Percentiles rank a stretch among this genome's conserved stretches.
phyloP scores from a whole-genome alignment of 1,140 invertebrate genomes.

The Thaumatotibia leucotreta region DNA sequence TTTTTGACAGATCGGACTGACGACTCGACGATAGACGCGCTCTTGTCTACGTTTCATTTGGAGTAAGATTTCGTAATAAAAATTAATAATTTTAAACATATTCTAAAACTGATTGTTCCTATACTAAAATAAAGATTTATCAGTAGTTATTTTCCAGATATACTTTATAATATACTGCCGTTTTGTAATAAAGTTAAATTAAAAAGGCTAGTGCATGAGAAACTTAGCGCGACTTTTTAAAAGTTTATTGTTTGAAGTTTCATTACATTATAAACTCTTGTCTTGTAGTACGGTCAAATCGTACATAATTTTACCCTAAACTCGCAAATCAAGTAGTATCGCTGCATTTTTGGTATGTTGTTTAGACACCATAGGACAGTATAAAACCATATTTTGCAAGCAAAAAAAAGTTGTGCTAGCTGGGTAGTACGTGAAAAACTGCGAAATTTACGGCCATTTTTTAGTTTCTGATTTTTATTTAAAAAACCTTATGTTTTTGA shows the following conservation, averaged over 20 bases:
- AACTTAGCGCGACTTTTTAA: slow-evolving; percentile 6
- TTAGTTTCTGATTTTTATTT: too few species aligned
- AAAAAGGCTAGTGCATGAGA: neutral
- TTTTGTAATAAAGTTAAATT: neutral
- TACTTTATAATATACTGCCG: neutral
- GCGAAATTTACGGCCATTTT: too few species aligned
- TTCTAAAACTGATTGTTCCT: neutral
- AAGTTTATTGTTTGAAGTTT: neutral
- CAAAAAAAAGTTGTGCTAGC: too few species aligned
- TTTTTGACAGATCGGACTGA: slow-evolving; percentile 44
- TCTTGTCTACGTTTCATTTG: slow-evolving; percentile 35
- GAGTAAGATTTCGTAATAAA: slow-evolving; percentile 15
- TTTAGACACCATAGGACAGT: too few species aligned
- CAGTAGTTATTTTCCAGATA: neutral
- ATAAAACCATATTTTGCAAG: too few species aligned
- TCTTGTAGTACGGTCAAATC: too few species aligned
- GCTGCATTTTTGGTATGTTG: too few species aligned
- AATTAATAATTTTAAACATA: neutral
- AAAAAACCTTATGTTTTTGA: too few species aligned
- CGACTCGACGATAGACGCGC: slow-evolving; percentile 30
- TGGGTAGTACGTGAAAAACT: too few species aligned
- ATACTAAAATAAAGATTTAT: neutral
- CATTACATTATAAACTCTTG: too few species aligned
- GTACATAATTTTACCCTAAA: too few species aligned
- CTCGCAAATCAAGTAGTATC: too few species aligned